Base-by-base conservation (phyloP, 2,888 invertebrate species). In the Drosophila mimetica region DNA sequence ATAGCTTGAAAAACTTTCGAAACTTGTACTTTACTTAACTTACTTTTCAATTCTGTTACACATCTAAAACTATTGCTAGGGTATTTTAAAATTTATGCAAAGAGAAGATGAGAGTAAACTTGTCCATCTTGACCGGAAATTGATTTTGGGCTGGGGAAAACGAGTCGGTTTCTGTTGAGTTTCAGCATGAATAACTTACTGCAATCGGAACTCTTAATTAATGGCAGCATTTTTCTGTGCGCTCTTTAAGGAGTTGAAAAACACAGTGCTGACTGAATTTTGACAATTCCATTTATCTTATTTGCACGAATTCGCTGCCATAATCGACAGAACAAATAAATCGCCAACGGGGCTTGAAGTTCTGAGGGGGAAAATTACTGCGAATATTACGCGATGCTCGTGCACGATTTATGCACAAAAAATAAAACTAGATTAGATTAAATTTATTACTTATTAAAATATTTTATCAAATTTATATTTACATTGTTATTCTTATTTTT, bases 211-310 rank as follows among this genome's bases (percentile, higher is more conserved):
- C n/a, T 47, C 11, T 18, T 16, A 55, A 63, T 77, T 46, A 70
- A 50, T 41, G 55, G 28, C 50, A 54, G 18, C 44, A 48, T 54
- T 46, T 36, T 42, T 42, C 37, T 30, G 28, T 41, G 34, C 47
- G 55, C 71, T 57, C 59, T 59, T 63, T 34, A 63, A 30, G 50
- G 52, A 65, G 59, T 51, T 61, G 48, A n/a, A n/a, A 18, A 55
- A 54, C 22, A 39, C 18, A 41, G 11, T 46, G 37, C 13, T 53
- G 76, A 71, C 65, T 52, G 37, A 63, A 60, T 57, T 75, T 64
- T 42, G 51, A 66, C 59, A 76, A 69, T 70, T 73, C 39, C 70
- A 77, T 83, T 81, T 84, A 80, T 77, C 66, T 69, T 74, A 73
- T 58, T 70, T 74, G 66, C 39, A 50, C 53, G 39, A 73, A 52